Conservation (phyloP, 2,888 invertebrate species). For the Aelia acuminata region DNA sequence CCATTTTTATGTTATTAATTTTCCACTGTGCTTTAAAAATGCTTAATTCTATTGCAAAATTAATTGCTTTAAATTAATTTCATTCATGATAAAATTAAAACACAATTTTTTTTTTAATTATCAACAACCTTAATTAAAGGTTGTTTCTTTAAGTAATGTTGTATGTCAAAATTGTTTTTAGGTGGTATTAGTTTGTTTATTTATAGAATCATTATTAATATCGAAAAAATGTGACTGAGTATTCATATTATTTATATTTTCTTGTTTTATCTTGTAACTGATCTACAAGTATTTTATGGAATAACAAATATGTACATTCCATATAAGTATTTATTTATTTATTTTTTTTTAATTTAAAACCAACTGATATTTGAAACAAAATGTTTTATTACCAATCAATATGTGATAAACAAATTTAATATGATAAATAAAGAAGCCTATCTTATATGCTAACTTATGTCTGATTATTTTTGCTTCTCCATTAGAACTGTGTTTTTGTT, state of each 20-base stretch:
- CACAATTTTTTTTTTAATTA: background rate
- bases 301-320: constrained; percentile 42
- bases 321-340: constrained; percentile 34
- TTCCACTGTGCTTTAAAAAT: background rate
- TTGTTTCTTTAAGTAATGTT: background rate
- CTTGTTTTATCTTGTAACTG: constrained; percentile 30
- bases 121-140: background rate
- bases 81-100: constrained; percentile 9
- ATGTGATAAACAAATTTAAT: constrained; percentile 42
- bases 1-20: background rate
- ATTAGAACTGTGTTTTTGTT: background rate
- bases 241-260: constrained; percentile 28
- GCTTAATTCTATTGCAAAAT: background rate
- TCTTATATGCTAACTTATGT: constrained; percentile 22
- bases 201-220: constrained; percentile 23
- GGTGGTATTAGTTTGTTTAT: background rate
- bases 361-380: constrained; percentile 36
- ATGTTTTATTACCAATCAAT: constrained; percentile 26
- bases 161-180: constrained; percentile 17
- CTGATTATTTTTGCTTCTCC: background rate
- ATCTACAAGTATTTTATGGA: constrained; percentile 42
- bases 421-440: constrained; percentile 30
- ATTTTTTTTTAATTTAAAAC: constrained; percentile 29
- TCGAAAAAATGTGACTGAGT: constrained; percentile 24
- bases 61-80: background rate